Base-by-base conservation (phyloP, 2,888 invertebrate genomes). In the Argyresthia goedartella region DNA sequence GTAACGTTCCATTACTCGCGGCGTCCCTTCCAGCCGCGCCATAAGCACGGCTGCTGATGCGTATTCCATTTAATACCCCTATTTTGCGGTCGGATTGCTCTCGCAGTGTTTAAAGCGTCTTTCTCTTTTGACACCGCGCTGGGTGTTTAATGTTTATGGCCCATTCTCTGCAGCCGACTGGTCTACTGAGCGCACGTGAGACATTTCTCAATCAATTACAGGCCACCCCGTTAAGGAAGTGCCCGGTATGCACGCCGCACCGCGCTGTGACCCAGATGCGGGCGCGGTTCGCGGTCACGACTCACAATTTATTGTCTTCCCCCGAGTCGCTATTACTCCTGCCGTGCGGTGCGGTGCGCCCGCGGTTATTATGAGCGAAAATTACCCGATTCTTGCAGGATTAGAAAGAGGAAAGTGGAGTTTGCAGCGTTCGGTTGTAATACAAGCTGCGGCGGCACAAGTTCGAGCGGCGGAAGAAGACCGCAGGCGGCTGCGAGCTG, bases 1-100 rank as follows among this genome's bases (percentile, higher is more conserved):
- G 73, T 68, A 70, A 71, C 70, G 73, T 73, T 76, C 73, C 75
- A 80, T 81, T 80, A 77, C 76, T 71, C 69, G 62, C 57, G 58
- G 58, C 63, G 60, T 67, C 58, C 56, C 54, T 52, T 60, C 59
- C 55, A 53, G 56, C 59, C 50, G 41, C 16, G 35, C 13, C 13
- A 34, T 33, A 4, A 3, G 39, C 39, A n/a, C 39, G 10, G 13
- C 41, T 41, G 11, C 8, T 14, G 44, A 44, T 44, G 15, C 9
- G 14, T 44, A 44, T 44, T 44, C 13, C 9, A 44, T 44, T 44
- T 15, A 44, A 44, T 15, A 13, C 13, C 13, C 13, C 44, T 9
- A 13, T 39, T 39, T 9, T 11, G 39, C 39, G n/a, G 39, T 39
- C 8, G 39, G 8, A 25, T 25, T 25, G 25, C 25, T 25, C 6